Conservation (phyloP, 92 coral and sea anemone species). For the Porites divaricata region DNA sequence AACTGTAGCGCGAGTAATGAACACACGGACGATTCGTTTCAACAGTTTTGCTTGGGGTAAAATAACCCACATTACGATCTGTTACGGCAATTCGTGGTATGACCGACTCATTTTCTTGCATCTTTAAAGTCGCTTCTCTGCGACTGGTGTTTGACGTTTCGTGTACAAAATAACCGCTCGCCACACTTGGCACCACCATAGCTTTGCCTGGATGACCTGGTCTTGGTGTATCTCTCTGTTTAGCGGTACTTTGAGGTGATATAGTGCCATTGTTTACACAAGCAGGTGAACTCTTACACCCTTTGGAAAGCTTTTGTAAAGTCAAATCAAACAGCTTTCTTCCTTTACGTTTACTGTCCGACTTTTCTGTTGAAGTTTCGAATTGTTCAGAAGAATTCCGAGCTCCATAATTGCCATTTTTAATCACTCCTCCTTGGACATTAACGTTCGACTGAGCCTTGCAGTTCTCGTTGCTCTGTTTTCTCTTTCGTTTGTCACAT, state of each 20-base stretch:
- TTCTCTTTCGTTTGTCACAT: not conserved
- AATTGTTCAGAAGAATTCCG: not conserved
- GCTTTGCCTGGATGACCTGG: not conserved
- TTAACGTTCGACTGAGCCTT: not conserved
- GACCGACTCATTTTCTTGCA: not conserved
- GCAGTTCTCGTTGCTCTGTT: not conserved
- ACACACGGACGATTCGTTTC: not conserved
- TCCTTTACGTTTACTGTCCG: not conserved
- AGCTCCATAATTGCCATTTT: not conserved
- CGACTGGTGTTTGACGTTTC: not conserved
- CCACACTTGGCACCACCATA: constrained; percentile 19
- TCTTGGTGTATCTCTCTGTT: not conserved
- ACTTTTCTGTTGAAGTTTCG: not conserved
- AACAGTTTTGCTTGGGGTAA: not conserved
- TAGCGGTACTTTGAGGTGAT: not conserved
- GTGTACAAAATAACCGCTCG: constrained; percentile 27
- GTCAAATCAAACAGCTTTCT: constrained; percentile 26
- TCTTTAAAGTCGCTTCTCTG: constrained; percentile 3
- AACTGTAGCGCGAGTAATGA: constrained; percentile 20
- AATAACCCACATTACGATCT: not conserved
- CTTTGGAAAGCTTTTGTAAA: constrained; percentile 24
- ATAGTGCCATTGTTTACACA: not conserved
- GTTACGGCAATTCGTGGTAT: constrained; percentile 29
- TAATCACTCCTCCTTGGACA: not conserved
- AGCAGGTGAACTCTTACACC: constrained; percentile 3